Evolutionary conservation across 2,113 vertebrate genomes (phyloP).

Genomic region (Brachyhypopomus gauderio): DNA sequence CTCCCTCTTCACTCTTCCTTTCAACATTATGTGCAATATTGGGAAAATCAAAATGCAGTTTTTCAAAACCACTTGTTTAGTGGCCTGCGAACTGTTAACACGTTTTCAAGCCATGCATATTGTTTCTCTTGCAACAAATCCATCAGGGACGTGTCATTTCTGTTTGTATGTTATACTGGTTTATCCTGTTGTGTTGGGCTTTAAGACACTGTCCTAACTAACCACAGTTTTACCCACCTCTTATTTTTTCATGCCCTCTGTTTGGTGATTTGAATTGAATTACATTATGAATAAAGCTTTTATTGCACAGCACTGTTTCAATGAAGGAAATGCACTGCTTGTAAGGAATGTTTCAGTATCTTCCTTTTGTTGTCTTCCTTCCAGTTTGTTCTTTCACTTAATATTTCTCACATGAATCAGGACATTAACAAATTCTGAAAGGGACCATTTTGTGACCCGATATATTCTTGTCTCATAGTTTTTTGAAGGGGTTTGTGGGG

Average conservation of each 20-base stretch:
- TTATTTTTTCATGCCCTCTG: slow-evolving; percentile 13
- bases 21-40: slow-evolving; percentile 23
- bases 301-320: slow-evolving; percentile 50
- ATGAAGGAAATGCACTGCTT: slow-evolving; percentile 49
- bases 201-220: slow-evolving; percentile 33
- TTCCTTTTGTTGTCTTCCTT: too few species aligned
- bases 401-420: slow-evolving; percentile 11
- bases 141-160: slow-evolving; percentile 35
- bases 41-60: not conserved
- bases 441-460: slow-evolving; percentile 54
- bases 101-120: not conserved
- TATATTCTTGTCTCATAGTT: slow-evolving; percentile 36
- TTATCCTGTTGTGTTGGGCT: slow-evolving; percentile 38
- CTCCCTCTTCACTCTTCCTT: slow-evolving; percentile 6
- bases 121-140: slow-evolving; percentile 26
- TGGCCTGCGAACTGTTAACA: not conserved
- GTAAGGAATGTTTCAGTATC: slow-evolving; percentile 42
- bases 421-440: slow-evolving; percentile 19
- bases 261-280: slow-evolving; percentile 22
- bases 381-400: slow-evolving; percentile 5
- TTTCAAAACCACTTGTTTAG: slow-evolving; percentile 16
- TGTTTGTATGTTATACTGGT: slow-evolving; percentile 39
- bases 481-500: slow-evolving; percentile 14
- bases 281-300: slow-evolving; percentile 46
- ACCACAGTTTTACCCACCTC: slow-evolving; percentile 32